Conservation (phyloP, 2,888 invertebrate genomes). For the Hyposoter didymator region DNA sequence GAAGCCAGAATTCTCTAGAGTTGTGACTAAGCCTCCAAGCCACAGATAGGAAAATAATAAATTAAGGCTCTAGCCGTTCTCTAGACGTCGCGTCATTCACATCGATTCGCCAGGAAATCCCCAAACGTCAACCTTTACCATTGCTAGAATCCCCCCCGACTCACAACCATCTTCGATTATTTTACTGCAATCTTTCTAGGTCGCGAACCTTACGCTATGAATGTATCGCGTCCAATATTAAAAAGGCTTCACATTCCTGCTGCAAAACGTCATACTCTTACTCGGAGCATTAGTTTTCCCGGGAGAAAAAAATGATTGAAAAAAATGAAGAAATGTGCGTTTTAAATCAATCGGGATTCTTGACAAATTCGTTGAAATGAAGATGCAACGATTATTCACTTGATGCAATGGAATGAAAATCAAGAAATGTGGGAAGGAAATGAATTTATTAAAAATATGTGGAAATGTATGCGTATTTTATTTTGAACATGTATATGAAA, state of each 20-base stretch:
- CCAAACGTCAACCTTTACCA: conserved; percentile 68
- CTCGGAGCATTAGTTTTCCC: neutral
- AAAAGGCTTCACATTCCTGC: conserved; percentile 45
- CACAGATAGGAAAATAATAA: conserved; percentile 47
- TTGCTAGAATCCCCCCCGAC: conserved; percentile 4
- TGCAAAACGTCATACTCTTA: conserved; percentile 45
- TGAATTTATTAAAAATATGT: neutral
- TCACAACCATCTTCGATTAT: conserved; percentile 32
- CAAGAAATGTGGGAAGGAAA: neutral
- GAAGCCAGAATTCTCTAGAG: conserved; percentile 38
- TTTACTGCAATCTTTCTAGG: conserved; percentile 27
- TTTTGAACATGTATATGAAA: neutral
- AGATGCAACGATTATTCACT: neutral
- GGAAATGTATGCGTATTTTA: neutral
- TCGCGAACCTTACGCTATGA: conserved; percentile 45
- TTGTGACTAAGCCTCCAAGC: neutral
- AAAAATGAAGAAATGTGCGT: neutral
- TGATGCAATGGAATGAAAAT: neutral
- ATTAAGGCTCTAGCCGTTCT: conserved; percentile 70
- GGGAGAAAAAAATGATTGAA: neutral
- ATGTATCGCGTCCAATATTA: conserved; percentile 55
- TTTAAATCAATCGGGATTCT: no score
- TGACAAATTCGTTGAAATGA: neutral
- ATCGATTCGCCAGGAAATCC: conserved; percentile 78
- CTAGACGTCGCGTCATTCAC: conserved; percentile 77